Conservation (phyloP, 2,888 invertebrate species). For the Dryocosmus kuriphilus region DNA sequence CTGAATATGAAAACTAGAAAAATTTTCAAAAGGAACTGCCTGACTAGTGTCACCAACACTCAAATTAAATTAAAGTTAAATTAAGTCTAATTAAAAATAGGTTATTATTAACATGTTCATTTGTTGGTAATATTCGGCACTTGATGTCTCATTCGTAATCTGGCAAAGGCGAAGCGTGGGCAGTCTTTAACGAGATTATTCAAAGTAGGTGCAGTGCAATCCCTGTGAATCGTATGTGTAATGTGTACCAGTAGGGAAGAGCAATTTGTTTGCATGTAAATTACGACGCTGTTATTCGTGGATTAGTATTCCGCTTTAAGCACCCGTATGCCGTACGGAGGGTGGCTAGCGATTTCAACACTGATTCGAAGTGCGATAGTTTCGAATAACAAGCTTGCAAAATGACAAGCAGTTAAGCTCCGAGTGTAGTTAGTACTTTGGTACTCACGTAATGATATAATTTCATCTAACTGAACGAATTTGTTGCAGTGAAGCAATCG, state of each 20-base stretch:
- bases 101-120: constrained; percentile 1
- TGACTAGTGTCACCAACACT: too few species aligned
- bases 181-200: constrained; percentile 27
- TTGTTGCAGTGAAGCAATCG: neutral
- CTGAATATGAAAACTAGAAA: too few species aligned
- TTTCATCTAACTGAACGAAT: constrained; percentile 11
- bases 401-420: constrained; percentile 33
- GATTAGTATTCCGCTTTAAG: constrained; percentile 27
- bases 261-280: constrained; percentile 39
- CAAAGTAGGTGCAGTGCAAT: constrained; percentile 22
- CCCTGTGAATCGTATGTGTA: constrained; percentile 10
- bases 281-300: constrained; percentile 30
- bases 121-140: neutral
- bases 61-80: too few species aligned
- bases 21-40: too few species aligned
- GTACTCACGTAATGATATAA: constrained; percentile 20
- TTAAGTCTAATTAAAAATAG: neutral
- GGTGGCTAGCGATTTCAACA: constrained; percentile 13
- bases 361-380: constrained; percentile 20
- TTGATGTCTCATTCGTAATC: constrained; percentile 28
- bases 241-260: constrained; percentile 27
- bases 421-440: constrained; percentile 25
- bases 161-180: constrained; percentile 17
- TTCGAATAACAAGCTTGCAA: constrained; percentile 32
- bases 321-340: neutral